These are phyloP conservation scores for Ectemnius continuus DNA, from an alignment of 2,888 invertebrate species.

Conservation along the genomic window DNA sequence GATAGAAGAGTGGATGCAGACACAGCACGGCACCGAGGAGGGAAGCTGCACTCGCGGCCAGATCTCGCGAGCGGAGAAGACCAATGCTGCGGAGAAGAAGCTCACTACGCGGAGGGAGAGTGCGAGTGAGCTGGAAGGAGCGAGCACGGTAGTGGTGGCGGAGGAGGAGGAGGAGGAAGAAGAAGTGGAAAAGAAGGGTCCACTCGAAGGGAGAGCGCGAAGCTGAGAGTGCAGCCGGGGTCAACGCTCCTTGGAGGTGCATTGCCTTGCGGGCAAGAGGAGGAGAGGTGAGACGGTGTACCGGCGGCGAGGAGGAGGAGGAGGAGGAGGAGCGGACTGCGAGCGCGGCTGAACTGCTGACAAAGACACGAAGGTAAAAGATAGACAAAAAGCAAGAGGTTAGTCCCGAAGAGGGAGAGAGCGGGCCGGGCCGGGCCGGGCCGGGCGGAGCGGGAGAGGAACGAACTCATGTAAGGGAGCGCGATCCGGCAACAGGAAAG, in stretches of 20 bases:
- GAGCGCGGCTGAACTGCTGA: slow-evolving; percentile 23
- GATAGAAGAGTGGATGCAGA: slow-evolving; percentile 24
- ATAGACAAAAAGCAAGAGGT: slow-evolving; percentile 51
- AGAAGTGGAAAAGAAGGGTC: slow-evolving; percentile 39
- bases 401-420: slow-evolving; percentile 36
- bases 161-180: slow-evolving; percentile 21
- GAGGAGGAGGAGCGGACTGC: slow-evolving; percentile 33
- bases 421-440: neutral
- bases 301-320: slow-evolving; percentile 37
- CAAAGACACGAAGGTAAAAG: slow-evolving; percentile 41
- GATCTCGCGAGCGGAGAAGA: neutral
- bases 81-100: slow-evolving; percentile 28
- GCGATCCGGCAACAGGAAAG: slow-evolving; percentile 12
- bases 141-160: neutral
- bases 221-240: slow-evolving; percentile 57
- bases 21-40: too few relatives aligned
- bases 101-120: slow-evolving; percentile 30
- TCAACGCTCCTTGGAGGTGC: slow-evolving; percentile 74
- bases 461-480: slow-evolving; percentile 27
- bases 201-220: slow-evolving; percentile 51
- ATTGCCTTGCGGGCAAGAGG: slow-evolving; percentile 71
- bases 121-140: slow-evolving; percentile 8
- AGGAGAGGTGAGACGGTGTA: slow-evolving; percentile 40
- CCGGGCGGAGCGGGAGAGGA: slow-evolving; percentile 14
- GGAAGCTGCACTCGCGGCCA: neutral